These are phyloP conservation scores for Plagiodera versicolora DNA, from an alignment of 2,888 invertebrate genomes.

Conservation along the genomic window DNA sequence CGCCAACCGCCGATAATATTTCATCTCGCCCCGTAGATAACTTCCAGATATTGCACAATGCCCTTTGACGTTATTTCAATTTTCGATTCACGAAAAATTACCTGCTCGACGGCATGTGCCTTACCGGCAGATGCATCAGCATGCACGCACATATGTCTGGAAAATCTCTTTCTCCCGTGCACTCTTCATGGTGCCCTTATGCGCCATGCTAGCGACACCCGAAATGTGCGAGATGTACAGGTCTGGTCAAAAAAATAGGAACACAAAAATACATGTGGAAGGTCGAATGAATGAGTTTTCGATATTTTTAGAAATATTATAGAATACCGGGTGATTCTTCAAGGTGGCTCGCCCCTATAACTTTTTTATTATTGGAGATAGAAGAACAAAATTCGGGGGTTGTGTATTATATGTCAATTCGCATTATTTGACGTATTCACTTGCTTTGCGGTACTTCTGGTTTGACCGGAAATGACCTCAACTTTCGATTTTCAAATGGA, in stretches of 20 bases:
- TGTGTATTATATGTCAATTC: too few species aligned
- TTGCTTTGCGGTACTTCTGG: too few species aligned
- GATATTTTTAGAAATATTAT: too few species aligned
- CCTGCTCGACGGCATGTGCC: constrained; percentile 31
- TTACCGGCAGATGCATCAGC: constrained; percentile 26
- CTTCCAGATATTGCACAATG: constrained; percentile 25
- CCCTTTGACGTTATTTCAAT: constrained; percentile 25
- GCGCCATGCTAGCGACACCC: neutral
- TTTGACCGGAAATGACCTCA: too few species aligned
- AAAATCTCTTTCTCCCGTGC: constrained; percentile 24
- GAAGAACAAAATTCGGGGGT: too few species aligned
- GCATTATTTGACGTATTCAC: too few species aligned
- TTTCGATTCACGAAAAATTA: constrained; percentile 25
- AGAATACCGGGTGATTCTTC: too few species aligned
- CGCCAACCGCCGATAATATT: constrained; percentile 11
- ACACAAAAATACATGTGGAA: too few species aligned
- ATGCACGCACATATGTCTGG: constrained; percentile 24
- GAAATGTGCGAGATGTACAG: neutral
- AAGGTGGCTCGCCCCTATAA: too few species aligned
- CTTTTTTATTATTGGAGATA: too few species aligned
- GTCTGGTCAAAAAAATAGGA: neutral
- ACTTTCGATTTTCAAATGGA: too few species aligned
- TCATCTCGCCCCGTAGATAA: constrained; percentile 10
- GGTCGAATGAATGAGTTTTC: too few species aligned
- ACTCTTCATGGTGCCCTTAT: constrained; percentile 8